A percentile compares a stretch with the other conserved stretches of the same genome.
These are phyloP conservation scores for Anseranas semipalmata DNA, from an alignment of 2,113 vertebrate genomes.

Conservation along the genomic window DNA sequence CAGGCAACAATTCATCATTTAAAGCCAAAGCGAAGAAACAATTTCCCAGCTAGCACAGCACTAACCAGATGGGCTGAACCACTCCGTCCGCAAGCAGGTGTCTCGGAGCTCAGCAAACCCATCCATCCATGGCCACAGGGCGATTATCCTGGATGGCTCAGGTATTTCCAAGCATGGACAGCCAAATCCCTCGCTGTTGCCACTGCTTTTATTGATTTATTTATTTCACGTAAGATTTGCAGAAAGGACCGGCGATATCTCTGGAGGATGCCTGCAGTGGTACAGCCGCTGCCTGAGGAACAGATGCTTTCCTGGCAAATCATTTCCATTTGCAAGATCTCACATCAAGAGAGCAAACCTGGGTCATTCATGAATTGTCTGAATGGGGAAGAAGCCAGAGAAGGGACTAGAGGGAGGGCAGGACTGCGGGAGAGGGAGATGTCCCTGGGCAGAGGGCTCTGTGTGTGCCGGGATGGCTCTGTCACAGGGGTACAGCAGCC, in stretches of 20 bases:
- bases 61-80: conserved; percentile 54
- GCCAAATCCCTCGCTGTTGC: neutral
- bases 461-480: neutral
- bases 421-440: neutral
- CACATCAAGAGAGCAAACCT: conserved; percentile 4
- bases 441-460: neutral
- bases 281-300: conserved; percentile 41
- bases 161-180: neutral
- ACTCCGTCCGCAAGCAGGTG: neutral
- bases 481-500: accelerated
- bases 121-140: neutral
- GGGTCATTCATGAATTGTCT: neutral
- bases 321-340: conserved; percentile 12
- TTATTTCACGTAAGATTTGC: neutral
- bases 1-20: conserved; percentile 50
- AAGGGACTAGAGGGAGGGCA: neutral
- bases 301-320: conserved; percentile 18
- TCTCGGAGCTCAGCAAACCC: neutral
- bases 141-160: neutral
- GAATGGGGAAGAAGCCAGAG: neutral
- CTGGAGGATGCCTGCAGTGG: conserved; percentile 32
- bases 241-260: neutral
- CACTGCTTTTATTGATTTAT: neutral
- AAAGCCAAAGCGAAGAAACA: conserved; percentile 49
- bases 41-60: conserved; percentile 19